A percentile compares a stretch with the other conserved stretches of the same genome.
Evolutionary conservation across 2,797 vertebrate genomes (phyloP).

Genomic region (Vespertilio murinus): DNA sequence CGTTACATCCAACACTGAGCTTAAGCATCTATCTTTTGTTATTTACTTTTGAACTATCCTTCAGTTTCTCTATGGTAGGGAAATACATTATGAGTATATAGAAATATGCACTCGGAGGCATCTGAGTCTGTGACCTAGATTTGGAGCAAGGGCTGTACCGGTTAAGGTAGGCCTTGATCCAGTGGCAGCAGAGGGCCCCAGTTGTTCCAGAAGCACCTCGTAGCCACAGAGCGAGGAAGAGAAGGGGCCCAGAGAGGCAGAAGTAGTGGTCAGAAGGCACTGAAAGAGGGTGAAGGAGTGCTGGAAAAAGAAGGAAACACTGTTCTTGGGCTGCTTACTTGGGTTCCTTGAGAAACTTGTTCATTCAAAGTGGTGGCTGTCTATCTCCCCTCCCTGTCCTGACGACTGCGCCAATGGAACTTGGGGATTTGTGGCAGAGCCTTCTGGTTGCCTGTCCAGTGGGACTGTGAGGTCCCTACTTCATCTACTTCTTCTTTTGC

Average conservation of each 20-base stretch:
- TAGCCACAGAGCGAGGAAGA: neutral
- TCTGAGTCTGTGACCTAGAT: neutral
- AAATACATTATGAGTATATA: neutral
- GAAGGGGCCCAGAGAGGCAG: neutral
- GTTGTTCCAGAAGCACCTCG: neutral
- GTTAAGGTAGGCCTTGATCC: neutral
- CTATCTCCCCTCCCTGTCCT: neutral
- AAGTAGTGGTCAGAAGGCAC: neutral
- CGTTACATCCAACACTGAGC: neutral
- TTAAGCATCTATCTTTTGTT: slow-evolving; percentile 27
- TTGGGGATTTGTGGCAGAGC: neutral
- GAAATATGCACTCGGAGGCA: neutral
- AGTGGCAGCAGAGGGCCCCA: neutral
- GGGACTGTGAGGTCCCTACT: neutral
- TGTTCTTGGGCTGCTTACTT: neutral
- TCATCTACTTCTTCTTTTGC: neutral
- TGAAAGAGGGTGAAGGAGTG: neutral
- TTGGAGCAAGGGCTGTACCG: neutral
- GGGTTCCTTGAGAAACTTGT: neutral
- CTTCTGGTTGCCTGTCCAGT: neutral
- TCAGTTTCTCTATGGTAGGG: neutral
- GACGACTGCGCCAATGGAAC: neutral
- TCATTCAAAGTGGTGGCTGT: neutral
- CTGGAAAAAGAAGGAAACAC: neutral
- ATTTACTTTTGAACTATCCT: neutral